Evolutionary conservation across 1,140 invertebrate genomes (phyloP).

Genomic region (Bicyclus anynana): DNA sequence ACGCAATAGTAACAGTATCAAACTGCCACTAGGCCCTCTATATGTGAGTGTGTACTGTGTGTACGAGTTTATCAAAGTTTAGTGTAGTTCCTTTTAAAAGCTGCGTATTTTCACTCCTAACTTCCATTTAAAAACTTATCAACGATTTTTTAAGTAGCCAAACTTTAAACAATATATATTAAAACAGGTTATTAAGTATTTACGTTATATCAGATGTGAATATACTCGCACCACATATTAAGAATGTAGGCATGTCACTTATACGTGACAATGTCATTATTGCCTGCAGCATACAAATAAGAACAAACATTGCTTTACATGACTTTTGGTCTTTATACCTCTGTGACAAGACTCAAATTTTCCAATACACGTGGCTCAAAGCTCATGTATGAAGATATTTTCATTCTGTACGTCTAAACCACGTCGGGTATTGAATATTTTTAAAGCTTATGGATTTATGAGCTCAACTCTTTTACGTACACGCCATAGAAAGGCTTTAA

Average conservation of each 20-base stretch:
- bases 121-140: too few species aligned
- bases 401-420: constrained; percentile 25
- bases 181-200: neutral
- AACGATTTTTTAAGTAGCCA: too few species aligned
- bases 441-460: neutral
- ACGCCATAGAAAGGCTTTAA: too few species aligned
- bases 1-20: too few species aligned
- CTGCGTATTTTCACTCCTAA: too few species aligned
- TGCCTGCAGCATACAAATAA: constrained; percentile 42
- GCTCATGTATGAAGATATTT: constrained; percentile 19
- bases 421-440: constrained; percentile 27
- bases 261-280: constrained; percentile 50
- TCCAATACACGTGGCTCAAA: neutral
- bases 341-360: constrained; percentile 17
- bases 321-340: constrained; percentile 23
- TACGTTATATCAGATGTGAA: constrained; percentile 9
- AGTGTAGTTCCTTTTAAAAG: too few species aligned
- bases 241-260: constrained; percentile 24
- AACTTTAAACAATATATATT: neutral
- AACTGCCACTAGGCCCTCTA: too few species aligned
- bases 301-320: constrained; percentile 10
- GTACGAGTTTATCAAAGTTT: too few species aligned
- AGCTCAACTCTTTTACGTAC: too few species aligned
- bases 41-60: too few species aligned
- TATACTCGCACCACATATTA: neutral